Conservation (phyloP, 2,888 invertebrate species). For the Brachypalpus laphriformis region DNA sequence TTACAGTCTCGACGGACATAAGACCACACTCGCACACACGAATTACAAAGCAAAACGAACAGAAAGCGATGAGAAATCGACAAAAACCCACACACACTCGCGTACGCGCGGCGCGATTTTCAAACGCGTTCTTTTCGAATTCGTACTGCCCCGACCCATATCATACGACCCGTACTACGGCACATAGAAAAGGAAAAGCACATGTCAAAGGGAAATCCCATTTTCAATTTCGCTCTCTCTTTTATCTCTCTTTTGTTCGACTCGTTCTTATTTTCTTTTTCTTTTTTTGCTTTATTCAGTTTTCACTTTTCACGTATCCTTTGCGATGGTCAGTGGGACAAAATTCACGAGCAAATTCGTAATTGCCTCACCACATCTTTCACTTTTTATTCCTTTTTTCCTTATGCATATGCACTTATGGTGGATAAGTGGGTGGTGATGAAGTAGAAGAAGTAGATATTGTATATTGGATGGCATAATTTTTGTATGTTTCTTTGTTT, state of each 20-base stretch:
- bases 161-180: slow-evolving; percentile 14
- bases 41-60: background rate
- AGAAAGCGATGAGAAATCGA: slow-evolving; percentile 30
- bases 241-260: slow-evolving; percentile 14
- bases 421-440: slow-evolving; percentile 13
- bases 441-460: slow-evolving; percentile 25
- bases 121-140: slow-evolving; percentile 62
- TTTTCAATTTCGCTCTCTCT: slow-evolving; percentile 47
- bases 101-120: slow-evolving; percentile 36
- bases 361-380: slow-evolving; percentile 44
- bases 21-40: slow-evolving; percentile 5
- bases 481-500: slow-evolving; percentile 10
- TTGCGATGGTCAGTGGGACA: slow-evolving; percentile 48
- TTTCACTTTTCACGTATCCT: slow-evolving; percentile 67
- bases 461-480: slow-evolving; percentile 62
- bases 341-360: slow-evolving; percentile 38
- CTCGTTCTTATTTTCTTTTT: background rate
- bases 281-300: slow-evolving; percentile 12
- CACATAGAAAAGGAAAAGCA: slow-evolving; percentile 49
- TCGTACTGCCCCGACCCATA: slow-evolving; percentile 57
- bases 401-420: slow-evolving; percentile 59
- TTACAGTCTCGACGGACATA: slow-evolving; percentile 19
- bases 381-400: slow-evolving; percentile 41
- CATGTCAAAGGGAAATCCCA: slow-evolving; percentile 62
- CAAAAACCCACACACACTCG: slow-evolving; percentile 27